A percentile compares a stretch with the other conserved stretches of the same genome.
These are phyloP conservation scores for Porites divaricata DNA, from an alignment of 92 coral and sea anemone genomes.

Conservation along the genomic window DNA sequence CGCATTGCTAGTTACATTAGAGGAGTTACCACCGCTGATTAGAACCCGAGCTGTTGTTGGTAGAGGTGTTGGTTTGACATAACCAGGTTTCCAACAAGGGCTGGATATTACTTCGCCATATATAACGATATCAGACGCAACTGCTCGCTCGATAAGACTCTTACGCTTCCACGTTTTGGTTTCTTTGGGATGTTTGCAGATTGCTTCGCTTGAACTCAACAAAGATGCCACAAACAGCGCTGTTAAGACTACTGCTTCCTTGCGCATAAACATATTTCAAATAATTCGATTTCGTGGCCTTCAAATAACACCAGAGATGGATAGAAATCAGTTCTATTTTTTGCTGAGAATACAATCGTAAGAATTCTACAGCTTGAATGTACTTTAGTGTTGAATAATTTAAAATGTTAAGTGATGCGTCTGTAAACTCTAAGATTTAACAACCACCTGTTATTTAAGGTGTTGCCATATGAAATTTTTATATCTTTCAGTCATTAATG, in stretches of 20 bases:
- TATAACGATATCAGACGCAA: constrained; percentile 72
- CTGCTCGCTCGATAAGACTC: constrained; percentile 54
- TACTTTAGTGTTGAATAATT: neutral
- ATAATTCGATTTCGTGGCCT: neutral
- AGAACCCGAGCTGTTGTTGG: constrained; percentile 15
- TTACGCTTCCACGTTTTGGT: constrained; percentile 61
- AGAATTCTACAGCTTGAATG: neutral
- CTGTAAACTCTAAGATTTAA: neutral
- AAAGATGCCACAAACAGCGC: constrained; percentile 18
- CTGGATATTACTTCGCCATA: constrained; percentile 74
- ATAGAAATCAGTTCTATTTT: neutral
- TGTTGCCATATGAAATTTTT: constrained; percentile 2
- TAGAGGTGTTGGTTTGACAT: constrained; percentile 16
- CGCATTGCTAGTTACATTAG: constrained; percentile 20
- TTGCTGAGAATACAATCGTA: neutral
- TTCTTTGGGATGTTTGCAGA: constrained; percentile 73
- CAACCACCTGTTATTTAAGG: constrained; percentile 22
- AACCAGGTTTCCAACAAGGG: constrained; percentile 80
- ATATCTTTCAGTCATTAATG: constrained; percentile 11
- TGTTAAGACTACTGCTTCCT: neutral
- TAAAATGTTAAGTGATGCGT: constrained; percentile 20
- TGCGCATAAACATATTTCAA: constrained; percentile 1
- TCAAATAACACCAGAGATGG: neutral
- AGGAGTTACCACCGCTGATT: constrained; percentile 38
- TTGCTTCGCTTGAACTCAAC: constrained; percentile 37